Evolutionary conservation across 2,888 invertebrate genomes (phyloP).

Genomic region (Ephialtes manifestator): DNA sequence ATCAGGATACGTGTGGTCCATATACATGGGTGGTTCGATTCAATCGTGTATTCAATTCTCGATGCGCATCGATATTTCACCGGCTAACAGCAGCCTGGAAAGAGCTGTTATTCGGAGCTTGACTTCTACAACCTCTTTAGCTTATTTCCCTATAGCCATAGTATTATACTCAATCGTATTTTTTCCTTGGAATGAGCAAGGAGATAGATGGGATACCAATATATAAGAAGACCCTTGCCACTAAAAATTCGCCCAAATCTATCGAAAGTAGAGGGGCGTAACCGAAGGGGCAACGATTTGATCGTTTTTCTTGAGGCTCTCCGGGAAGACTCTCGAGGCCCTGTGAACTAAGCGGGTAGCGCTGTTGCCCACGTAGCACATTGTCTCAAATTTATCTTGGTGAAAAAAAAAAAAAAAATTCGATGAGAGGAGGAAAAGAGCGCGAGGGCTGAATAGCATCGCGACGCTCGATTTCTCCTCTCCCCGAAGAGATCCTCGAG

Average conservation of each 20-base stretch:
- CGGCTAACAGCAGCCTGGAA: not conserved
- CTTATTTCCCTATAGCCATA: constrained; percentile 9
- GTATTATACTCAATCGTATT: not conserved
- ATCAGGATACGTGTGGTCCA: constrained; percentile 30
- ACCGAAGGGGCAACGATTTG: constrained; percentile 39
- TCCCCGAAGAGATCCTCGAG: constrained; percentile 32
- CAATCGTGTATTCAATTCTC: constrained; percentile 49
- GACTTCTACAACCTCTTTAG: constrained; percentile 8
- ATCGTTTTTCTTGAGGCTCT: constrained; percentile 46
- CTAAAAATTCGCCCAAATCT: constrained; percentile 52
- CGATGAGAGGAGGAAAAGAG: constrained; percentile 28
- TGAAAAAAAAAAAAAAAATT: constrained; percentile 50
- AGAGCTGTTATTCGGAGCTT: not conserved
- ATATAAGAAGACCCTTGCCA: constrained; percentile 24
- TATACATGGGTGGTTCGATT: constrained; percentile 11
- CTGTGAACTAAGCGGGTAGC: constrained; percentile 35
- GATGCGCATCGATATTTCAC: constrained; percentile 27
- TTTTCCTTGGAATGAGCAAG: not conserved
- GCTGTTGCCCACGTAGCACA: constrained; percentile 64
- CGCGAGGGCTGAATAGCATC: constrained; percentile 50
- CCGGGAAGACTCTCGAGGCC: constrained; percentile 9
- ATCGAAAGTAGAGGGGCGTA: constrained; percentile 46
- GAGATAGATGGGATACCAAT: constrained; percentile 4
- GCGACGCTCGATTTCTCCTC: constrained; percentile 63
- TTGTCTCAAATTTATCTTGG: constrained; percentile 69